Evolutionary conservation across 2,888 invertebrate species (phyloP).

Genomic region (Peribatodes rhomboidaria): DNA sequence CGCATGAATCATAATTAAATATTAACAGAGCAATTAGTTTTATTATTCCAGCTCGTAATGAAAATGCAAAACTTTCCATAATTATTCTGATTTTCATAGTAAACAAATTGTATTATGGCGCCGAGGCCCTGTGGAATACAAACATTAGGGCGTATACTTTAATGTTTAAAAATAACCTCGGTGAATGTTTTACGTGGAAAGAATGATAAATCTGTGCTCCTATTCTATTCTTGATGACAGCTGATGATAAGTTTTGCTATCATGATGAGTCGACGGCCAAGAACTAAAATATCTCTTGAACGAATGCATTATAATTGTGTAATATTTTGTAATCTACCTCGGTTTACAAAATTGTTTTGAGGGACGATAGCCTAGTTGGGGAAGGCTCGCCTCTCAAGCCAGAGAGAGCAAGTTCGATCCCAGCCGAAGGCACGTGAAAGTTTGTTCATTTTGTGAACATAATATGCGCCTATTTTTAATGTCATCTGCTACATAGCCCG

Average conservation of each 20-base stretch:
- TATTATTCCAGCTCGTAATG: not conserved
- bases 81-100: not conserved
- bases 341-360: too few relatives aligned
- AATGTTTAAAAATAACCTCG: not conserved
- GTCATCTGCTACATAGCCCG: too few relatives aligned
- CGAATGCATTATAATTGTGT: too few relatives aligned
- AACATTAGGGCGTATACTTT: slow-evolving; percentile 1
- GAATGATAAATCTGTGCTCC: not conserved
- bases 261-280: not conserved
- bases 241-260: slow-evolving; percentile 1
- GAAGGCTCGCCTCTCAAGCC: too few relatives aligned
- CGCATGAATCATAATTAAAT: too few relatives aligned
- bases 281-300: not conserved
- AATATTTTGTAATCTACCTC: too few relatives aligned
- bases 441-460: too few relatives aligned
- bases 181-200: not conserved
- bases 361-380: too few relatives aligned
- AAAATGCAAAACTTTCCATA: slow-evolving; percentile 17
- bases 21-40: not conserved
- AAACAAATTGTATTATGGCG: not conserved
- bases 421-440: too few relatives aligned
- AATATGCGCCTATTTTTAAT: too few relatives aligned
- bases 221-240: not conserved
- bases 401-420: too few relatives aligned
- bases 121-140: slow-evolving; percentile 5